Evolutionary conservation across 2,113 vertebrate genomes (phyloP).

Genomic region (Eidolon helvum): DNA sequence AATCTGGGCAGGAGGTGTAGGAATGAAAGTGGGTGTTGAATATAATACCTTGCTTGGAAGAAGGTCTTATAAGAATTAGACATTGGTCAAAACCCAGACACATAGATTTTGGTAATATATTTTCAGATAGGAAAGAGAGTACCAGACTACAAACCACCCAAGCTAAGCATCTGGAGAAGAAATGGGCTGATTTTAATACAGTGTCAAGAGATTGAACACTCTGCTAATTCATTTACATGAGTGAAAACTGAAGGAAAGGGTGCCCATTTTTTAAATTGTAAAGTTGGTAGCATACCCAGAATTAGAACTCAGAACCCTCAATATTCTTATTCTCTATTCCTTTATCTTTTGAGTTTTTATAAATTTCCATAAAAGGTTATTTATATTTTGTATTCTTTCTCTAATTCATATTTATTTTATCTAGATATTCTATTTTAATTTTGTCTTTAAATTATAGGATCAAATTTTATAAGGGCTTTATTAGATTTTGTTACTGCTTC

Average conservation of each 20-base stretch:
- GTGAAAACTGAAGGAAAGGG: background rate
- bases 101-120: background rate
- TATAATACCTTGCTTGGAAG: background rate
- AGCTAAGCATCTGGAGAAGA: background rate
- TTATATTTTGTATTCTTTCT: constrained; percentile 3
- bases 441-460: background rate
- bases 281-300: background rate
- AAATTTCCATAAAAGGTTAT: background rate
- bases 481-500: background rate
- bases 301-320: background rate
- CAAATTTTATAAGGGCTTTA: background rate
- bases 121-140: background rate
- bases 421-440: background rate
- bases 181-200: background rate
- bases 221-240: background rate
- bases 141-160: background rate
- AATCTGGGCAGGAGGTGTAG: background rate
- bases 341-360: background rate
- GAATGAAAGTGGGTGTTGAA: background rate
- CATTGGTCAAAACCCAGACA: background rate
- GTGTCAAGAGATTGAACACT: background rate
- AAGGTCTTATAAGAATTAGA: background rate
- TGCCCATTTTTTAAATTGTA: background rate
- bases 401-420: background rate
- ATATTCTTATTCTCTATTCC: background rate